Evolutionary conservation across 2,888 invertebrate genomes (phyloP).

Genomic region (Metalampra italica): DNA sequence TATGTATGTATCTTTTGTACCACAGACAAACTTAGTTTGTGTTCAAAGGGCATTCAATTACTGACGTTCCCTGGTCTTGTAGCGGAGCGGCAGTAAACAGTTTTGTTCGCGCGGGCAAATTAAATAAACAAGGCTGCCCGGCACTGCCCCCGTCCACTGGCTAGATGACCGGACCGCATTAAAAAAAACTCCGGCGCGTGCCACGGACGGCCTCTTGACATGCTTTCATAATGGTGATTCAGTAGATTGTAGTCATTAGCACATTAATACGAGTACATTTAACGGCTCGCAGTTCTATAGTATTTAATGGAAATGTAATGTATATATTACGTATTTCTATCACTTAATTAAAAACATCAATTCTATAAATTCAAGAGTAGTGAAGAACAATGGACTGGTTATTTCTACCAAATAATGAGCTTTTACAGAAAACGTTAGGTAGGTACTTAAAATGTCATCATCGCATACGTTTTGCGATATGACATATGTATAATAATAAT

Average conservation of each 20-base stretch:
- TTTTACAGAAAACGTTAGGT: no score
- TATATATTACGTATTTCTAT: no score
- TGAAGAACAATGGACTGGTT: no score
- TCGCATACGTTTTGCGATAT: neutral
- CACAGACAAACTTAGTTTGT: constrained; percentile 23
- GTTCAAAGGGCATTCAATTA: constrained; percentile 26
- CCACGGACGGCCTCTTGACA: constrained; percentile 50
- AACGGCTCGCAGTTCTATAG: no score
- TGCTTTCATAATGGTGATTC: constrained; percentile 54
- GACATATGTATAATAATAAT: no score
- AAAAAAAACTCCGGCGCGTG: constrained; percentile 31
- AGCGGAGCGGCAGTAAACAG: constrained; percentile 27
- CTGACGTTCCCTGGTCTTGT: constrained; percentile 18
- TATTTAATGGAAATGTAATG: no score
- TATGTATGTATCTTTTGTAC: no score
- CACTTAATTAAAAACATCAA: no score
- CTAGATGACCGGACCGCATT: constrained; percentile 9
- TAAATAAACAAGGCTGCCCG: constrained; percentile 38
- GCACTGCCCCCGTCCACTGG: neutral
- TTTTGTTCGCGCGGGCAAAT: constrained; percentile 29
- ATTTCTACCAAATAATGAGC: no score
- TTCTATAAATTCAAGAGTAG: no score
- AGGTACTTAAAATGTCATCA: neutral
- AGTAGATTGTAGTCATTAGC: constrained; percentile 48
- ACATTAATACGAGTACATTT: constrained; percentile 13